phyloP scores from a whole-genome alignment of 2,797 vertebrate genomes.

The Enteromius afrohamiltoni region DNA sequence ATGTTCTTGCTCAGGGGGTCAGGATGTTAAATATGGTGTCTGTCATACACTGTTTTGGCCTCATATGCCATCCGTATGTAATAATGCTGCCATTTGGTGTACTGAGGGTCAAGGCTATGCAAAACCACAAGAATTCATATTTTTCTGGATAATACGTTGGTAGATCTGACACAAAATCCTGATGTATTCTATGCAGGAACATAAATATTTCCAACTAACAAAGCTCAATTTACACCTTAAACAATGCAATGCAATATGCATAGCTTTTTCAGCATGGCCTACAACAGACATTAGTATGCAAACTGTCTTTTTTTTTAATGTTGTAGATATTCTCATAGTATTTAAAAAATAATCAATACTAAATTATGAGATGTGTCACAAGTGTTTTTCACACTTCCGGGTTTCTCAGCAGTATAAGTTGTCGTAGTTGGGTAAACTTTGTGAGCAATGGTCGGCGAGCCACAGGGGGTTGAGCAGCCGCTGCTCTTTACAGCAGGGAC shows the following conservation, averaged over 20 bases:
- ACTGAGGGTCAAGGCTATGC: background rate
- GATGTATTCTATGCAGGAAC: background rate
- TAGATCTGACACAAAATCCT: too few species aligned
- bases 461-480: too few species aligned
- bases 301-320: background rate
- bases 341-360: too few species aligned
- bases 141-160: background rate
- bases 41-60: background rate
- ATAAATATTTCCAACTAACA: background rate
- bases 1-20: background rate
- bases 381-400: too few species aligned
- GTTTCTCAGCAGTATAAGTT: too few species aligned
- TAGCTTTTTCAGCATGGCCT: background rate
- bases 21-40: background rate
- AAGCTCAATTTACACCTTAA: background rate
- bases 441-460: too few species aligned
- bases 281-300: background rate
- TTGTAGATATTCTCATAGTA: too few species aligned
- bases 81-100: background rate
- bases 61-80: background rate
- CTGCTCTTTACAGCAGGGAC: too few species aligned
- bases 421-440: too few species aligned
- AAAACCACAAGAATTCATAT: background rate
- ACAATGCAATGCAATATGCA: background rate
- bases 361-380: too few species aligned